Conservation (phyloP, 2,888 invertebrate genomes). For the Oscheius sp. region DNA sequence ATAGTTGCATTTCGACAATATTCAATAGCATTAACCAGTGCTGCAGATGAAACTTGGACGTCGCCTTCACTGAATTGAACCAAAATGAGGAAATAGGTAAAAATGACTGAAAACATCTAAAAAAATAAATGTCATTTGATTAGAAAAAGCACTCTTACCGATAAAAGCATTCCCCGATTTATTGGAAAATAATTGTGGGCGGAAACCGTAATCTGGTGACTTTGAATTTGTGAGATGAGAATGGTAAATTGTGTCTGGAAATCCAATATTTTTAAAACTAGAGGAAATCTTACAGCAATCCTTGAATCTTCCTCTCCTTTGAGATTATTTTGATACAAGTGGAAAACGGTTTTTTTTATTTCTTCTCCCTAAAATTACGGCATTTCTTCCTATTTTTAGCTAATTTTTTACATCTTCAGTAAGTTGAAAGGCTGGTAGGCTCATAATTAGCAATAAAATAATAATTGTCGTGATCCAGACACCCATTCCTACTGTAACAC, state of each 20-base stretch:
- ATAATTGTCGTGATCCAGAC: slow-evolving; percentile 4
- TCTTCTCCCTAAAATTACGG: background rate
- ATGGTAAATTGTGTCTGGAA: slow-evolving; percentile 10
- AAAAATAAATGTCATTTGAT: slow-evolving; percentile 17
- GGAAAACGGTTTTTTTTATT: background rate
- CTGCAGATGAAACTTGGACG: too few species aligned
- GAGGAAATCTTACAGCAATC: background rate
- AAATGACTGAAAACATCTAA: slow-evolving; percentile 52
- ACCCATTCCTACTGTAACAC: slow-evolving; percentile 1
- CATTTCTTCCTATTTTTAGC: background rate
- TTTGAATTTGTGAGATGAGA: slow-evolving; percentile 19
- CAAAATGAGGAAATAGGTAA: slow-evolving; percentile 54
- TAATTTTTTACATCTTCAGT: slow-evolving; percentile 12
- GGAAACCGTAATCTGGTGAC: slow-evolving; percentile 47
- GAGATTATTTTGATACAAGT: background rate
- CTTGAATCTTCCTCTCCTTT: slow-evolving; percentile 8
- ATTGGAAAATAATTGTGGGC: slow-evolving; percentile 57
- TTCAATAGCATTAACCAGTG: too few species aligned
- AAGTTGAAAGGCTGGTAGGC: slow-evolving; percentile 18
- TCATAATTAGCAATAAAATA: background rate
- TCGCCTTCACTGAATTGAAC: slow-evolving; percentile 21
- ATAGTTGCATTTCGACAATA: too few species aligned
- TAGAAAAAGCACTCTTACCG: slow-evolving; percentile 37
- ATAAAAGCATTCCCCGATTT: slow-evolving; percentile 50
- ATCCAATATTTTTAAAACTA: too few species aligned